Percentiles rank a stretch among this genome's conserved stretches.
These are phyloP conservation scores for Rhynchomys soricoides DNA, from an alignment of 2,113 vertebrate species.

Conservation along the genomic window DNA sequence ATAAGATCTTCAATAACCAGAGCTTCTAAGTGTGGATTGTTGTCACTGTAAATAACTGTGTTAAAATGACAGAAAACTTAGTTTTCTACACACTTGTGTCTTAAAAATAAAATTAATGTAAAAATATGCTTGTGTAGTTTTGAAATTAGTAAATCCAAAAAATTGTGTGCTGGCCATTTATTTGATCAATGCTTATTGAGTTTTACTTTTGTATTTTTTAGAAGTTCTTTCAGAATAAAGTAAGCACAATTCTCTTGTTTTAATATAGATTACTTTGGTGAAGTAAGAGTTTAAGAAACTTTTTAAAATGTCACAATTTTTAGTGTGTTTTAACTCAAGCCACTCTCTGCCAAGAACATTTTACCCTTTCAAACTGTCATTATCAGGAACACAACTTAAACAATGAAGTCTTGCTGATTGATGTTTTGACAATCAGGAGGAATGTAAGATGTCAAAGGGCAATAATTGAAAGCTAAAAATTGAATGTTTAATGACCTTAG, in stretches of 20 bases:
- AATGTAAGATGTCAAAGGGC: conserved; percentile 62
- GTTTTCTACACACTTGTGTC: conserved; percentile 17
- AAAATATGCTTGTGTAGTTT: conserved; percentile 52
- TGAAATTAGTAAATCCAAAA: conserved; percentile 57
- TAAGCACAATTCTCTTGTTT: conserved; percentile 46
- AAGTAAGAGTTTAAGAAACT: conserved; percentile 60
- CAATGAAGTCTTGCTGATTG: conserved; percentile 12
- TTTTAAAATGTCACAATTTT: conserved; percentile 33
- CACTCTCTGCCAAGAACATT: conserved; percentile 39
- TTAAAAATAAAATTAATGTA: conserved; percentile 76
- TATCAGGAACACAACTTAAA: background rate
- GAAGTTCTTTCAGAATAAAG: conserved; percentile 39
- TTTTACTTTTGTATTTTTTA: conserved; percentile 47
- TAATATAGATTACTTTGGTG: conserved; percentile 61
- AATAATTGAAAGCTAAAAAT: conserved; percentile 56
- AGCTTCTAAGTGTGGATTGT: background rate
- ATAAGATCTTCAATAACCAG: background rate
- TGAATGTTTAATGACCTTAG: conserved; percentile 50
- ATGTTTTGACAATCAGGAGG: conserved; percentile 50
- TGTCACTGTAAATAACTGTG: background rate
- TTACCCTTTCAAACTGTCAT: conserved; percentile 35
- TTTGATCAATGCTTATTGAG: conserved; percentile 76
- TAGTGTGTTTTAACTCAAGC: background rate
- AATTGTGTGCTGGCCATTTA: conserved; percentile 72
- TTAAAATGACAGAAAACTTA: conserved; percentile 58